Evolutionary conservation across 2,888 invertebrate genomes (phyloP), one percentile per base, ranked within the genome.

Genomic region (Tenodera sinensis): DNA sequence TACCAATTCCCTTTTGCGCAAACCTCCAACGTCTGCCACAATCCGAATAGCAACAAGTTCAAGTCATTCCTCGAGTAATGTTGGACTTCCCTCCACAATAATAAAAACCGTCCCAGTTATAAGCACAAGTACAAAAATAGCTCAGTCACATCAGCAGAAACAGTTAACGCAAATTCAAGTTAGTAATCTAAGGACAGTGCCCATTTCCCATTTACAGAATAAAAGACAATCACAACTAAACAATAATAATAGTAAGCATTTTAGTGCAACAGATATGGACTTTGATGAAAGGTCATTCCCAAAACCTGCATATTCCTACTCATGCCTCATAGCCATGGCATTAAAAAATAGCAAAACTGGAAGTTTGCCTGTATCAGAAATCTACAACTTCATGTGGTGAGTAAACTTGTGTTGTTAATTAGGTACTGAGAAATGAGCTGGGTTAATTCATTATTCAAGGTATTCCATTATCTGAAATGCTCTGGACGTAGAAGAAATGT

Each of bases 381-480:
- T 99, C 92, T 99, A 99, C 93, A 98, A 98, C 93, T 99, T 99
- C 93, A 99, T 99, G 97, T 99, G 98, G 97, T 98, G 94, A 95
- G 97, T 95, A 91, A 90, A 83, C 42, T 83, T 90, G 88, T 88
- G n/a, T 28, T 83, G 2, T 71, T 28, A 71, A 34, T 30, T 34
- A 34, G 8, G 3, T 42, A 42, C 42, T 42, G 42, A 42, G 9
- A 42, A 42, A 42, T 12, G 9, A 42, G 12, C 12, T 1, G 12
- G 42, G 7, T 34, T 7, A 34, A 7, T 42, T 42, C 1, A 12
- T 42, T 42, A 12, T 12, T 42, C 34, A 42, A 12, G 0, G 42
- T 42, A 12, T 7, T 34, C 34, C 34, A 34, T 34, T 34, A 4
- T 30, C 30, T 30, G 6, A 3, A 7, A 34, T 34, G 34, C 12